Evolutionary conservation across 2,797 vertebrate species (phyloP).

Genomic region (Rhodeus uyekii): DNA sequence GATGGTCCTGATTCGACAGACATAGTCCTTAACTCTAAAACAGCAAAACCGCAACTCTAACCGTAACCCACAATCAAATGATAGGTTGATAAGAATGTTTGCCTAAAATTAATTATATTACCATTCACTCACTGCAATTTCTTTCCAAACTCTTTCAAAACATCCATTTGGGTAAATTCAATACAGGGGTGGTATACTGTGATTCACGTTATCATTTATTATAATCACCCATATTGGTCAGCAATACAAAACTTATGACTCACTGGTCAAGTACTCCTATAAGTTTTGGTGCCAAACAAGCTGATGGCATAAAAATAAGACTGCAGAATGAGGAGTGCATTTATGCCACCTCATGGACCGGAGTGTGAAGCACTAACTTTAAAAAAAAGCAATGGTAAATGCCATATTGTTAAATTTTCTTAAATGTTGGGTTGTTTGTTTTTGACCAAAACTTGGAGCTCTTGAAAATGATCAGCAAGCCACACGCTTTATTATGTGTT

Average conservation of each 20-base stretch:
- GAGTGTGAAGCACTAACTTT: neutral
- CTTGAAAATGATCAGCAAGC: neutral
- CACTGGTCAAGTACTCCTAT: neutral
- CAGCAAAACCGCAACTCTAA: neutral
- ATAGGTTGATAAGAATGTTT: conserved; percentile 14
- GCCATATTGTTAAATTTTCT: neutral
- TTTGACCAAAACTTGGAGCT: neutral
- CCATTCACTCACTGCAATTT: neutral
- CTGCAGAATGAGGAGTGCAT: neutral
- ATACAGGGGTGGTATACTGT: neutral
- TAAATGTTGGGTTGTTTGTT: neutral
- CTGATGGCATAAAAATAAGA: neutral
- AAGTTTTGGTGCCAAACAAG: neutral
- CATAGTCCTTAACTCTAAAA: neutral
- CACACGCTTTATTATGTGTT: neutral
- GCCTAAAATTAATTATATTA: neutral
- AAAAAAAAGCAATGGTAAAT: neutral
- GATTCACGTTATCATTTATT: neutral
- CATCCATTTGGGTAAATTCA: neutral
- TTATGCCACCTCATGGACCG: neutral
- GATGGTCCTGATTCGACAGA: neutral
- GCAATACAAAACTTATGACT: neutral
- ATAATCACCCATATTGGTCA: neutral
- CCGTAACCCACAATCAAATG: conserved; percentile 10
- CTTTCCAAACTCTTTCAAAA: neutral